Evolutionary conservation across 2,113 vertebrate genomes (phyloP), one percentile per base, ranked within the genome.

Genomic region (Rhynchomys soricoides): DNA sequence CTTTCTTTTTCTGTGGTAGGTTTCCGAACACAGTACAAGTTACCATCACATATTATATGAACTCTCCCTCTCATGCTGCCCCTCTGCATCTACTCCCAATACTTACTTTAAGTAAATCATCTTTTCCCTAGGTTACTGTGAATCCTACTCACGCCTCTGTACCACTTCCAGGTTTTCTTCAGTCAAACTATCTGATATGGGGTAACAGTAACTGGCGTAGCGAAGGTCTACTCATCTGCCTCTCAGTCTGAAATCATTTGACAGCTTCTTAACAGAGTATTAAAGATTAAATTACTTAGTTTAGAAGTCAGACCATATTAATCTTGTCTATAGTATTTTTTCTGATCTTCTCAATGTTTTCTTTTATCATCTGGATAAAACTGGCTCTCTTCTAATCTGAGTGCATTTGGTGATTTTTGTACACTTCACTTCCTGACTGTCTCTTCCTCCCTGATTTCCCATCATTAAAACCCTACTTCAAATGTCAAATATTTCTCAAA

Each of bases 281-380:
- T 70, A 95, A 93, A 89, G 55, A 64, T 75, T 21, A 73, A n/a
- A 82, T 64, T 79, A 90, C 74, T 91, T 55, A 57, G n/a, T 77
- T 95, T 77, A 75, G 52, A 95, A 70, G 62, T 93, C 43, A 62
- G 43, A 26, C 31, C 8, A 88, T 75, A 34, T 10, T 92, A 52
- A 88, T 64, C 34, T 77, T 86, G 43, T 19, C 9, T 77, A 86
- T 77, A 91, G 19, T 2, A n/a, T 43, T 73, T 73, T 73, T 71
- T 71, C 31, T 68, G 37, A 57, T 24, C 40, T 21, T 71, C 37
- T 68, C 21, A 75, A 34, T 7, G 10, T 68, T 71, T 68, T 64
- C 62, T 95, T 91, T 74, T 43, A 75, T 64, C 17, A 34, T 55
- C 73, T 74, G 66, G 62, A 4, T 43, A 40, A 82, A 75, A 73